phyloP scores from a whole-genome alignment of 2,888 invertebrate genomes.

The Drosophila nr. medialis region DNA sequence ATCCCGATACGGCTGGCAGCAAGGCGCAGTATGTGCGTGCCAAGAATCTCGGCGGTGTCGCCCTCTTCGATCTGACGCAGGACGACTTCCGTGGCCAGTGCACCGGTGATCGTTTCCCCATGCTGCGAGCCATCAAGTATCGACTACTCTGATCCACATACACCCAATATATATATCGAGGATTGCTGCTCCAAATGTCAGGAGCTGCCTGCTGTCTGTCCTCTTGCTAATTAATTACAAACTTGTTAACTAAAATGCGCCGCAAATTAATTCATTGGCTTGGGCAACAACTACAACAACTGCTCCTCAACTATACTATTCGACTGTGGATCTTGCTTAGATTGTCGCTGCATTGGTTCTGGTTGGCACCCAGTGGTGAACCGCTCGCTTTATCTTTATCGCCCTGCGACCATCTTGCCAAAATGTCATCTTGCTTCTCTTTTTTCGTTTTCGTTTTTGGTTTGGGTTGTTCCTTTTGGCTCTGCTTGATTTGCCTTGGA shows the following conservation, averaged over 20 bases:
- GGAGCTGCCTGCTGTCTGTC: conserved; percentile 33
- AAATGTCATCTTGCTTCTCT: conserved; percentile 65
- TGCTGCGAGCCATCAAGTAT: conserved; percentile 91
- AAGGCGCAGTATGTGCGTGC: conserved; percentile 90
- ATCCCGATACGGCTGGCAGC: conserved; percentile 92
- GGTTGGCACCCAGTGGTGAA: conserved; percentile 75
- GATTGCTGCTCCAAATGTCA: conserved; percentile 43
- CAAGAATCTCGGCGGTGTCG: conserved; percentile 91
- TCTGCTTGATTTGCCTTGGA: conserved; percentile 35
- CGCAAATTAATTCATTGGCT: conserved; percentile 76
- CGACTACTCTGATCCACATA: conserved; percentile 82
- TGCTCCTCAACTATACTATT: conserved; percentile 6
- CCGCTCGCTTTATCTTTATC: conserved; percentile 63
- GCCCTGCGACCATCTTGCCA: conserved; percentile 68
- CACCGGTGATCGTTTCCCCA: conserved; percentile 91
- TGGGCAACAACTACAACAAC: conserved; percentile 9
- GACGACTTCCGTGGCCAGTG: conserved; percentile 94
- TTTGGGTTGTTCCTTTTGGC: conserved; percentile 25
- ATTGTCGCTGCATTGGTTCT: conserved; percentile 63
- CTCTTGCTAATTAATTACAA: conserved; percentile 79
- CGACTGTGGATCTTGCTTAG: conserved; percentile 56
- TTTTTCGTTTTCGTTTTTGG: not conserved
- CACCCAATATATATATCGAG: conserved; percentile 4
- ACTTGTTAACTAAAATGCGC: conserved; percentile 74
- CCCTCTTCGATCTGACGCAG: conserved; percentile 90